A percentile compares a stretch with the other conserved stretches of the same genome.
phyloP scores from a whole-genome alignment of 2,113 vertebrate species.

The Apodemus sylvaticus region DNA sequence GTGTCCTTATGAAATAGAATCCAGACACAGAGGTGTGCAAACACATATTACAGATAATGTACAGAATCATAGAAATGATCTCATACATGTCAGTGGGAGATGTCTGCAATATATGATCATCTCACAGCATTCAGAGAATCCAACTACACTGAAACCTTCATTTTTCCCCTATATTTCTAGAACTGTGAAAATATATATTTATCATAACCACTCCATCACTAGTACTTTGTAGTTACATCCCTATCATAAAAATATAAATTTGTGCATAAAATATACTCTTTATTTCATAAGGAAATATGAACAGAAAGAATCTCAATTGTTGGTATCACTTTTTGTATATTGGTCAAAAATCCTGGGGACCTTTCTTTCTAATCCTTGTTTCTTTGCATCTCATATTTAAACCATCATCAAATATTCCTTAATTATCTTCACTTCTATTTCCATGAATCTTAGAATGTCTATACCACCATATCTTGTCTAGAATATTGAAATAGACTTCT shows the following conservation, averaged over 20 bases:
- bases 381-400: background rate
- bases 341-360: background rate
- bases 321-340: background rate
- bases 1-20: background rate
- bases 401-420: background rate
- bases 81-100: background rate
- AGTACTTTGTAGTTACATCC: background rate
- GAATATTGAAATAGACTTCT: background rate
- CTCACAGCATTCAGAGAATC: background rate
- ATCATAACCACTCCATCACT: background rate
- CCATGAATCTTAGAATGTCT: background rate
- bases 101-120: background rate
- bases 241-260: background rate
- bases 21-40: background rate
- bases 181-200: background rate
- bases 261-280: background rate
- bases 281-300: background rate
- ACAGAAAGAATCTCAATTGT: background rate
- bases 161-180: background rate
- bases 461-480: background rate
- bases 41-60: background rate
- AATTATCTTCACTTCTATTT: background rate
- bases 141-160: background rate
- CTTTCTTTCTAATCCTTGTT: background rate
- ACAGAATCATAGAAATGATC: background rate